A percentile compares a stretch with the other conserved stretches of the same genome.
phyloP scores from a whole-genome alignment of 2,113 vertebrate species.

The Pseudolaguvia tuberculata region DNA sequence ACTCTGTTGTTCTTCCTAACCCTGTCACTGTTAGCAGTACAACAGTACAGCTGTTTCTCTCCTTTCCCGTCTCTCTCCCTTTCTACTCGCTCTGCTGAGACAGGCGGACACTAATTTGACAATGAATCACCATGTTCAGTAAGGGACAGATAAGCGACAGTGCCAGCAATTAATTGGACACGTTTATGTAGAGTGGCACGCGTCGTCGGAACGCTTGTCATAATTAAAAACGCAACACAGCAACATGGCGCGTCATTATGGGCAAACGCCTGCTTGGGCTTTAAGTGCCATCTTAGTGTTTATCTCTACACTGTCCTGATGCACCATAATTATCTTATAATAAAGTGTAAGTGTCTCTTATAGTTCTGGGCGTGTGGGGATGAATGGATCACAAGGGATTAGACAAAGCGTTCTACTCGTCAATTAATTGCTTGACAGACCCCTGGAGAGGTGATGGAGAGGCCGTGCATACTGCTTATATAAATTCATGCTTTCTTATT shows the following conservation, averaged over 20 bases:
- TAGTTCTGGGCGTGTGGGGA: conserved; percentile 20
- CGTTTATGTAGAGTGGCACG: conserved; percentile 54
- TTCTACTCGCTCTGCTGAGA: conserved; percentile 23
- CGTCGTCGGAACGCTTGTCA: conserved; percentile 53
- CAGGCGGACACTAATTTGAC: conserved; percentile 53
- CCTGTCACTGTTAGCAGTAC: conserved; percentile 29
- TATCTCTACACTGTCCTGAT: conserved; percentile 53
- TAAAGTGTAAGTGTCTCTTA: conserved; percentile 54
- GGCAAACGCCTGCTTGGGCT: conserved; percentile 42
- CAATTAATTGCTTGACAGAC: conserved; percentile 49
- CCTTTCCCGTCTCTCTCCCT: background rate
- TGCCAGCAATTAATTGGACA: conserved; percentile 64
- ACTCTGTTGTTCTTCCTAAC: conserved; percentile 23
- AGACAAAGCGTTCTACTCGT: conserved; percentile 36
- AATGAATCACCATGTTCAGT: conserved; percentile 68
- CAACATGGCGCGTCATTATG: conserved; percentile 48
- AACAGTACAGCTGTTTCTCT: background rate
- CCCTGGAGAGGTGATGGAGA: conserved; percentile 31
- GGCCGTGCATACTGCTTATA: background rate
- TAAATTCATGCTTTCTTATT: background rate
- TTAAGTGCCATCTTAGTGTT: conserved; percentile 49
- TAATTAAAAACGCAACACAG: conserved; percentile 54
- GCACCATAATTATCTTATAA: conserved; percentile 56
- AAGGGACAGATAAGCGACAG: conserved; percentile 63
- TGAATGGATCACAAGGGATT: conserved; percentile 35